Percentiles rank a stretch among this genome's conserved stretches.
phyloP scores from a whole-genome alignment of 2,888 invertebrate species.

The Ectropis crepuscularia region DNA sequence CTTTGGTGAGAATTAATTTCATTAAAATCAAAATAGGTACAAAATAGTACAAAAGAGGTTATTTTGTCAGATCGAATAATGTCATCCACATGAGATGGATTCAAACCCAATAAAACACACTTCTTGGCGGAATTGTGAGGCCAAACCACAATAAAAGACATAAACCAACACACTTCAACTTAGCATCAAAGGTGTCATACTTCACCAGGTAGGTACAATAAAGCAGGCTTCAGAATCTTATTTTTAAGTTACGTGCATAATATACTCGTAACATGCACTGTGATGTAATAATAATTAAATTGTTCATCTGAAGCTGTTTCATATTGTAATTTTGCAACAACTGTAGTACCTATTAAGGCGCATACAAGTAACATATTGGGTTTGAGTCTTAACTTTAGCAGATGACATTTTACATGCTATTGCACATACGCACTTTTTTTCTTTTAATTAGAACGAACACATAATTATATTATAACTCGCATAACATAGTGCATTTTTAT shows the following conservation, averaged over 20 bases:
- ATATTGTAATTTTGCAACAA: too few species aligned
- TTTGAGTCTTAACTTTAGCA: neutral
- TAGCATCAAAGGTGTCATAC: too few species aligned
- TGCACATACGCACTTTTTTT: constrained; percentile 40
- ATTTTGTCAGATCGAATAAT: constrained; percentile 57
- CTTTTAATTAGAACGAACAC: neutral
- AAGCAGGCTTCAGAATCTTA: too few species aligned
- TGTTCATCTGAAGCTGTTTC: too few species aligned
- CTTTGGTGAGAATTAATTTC: constrained; percentile 78
- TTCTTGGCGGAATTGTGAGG: neutral
- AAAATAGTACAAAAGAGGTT: constrained; percentile 40
- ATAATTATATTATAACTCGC: constrained; percentile 48
- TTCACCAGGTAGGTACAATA: too few species aligned
- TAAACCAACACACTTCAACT: too few species aligned
- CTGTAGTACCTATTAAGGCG: too few species aligned
- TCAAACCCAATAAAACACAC: neutral
- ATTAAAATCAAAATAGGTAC: constrained; percentile 55
- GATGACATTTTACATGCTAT: constrained; percentile 29
- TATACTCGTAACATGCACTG: too few species aligned
- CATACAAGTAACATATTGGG: neutral
- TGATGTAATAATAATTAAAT: too few species aligned
- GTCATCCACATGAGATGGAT: constrained; percentile 14
- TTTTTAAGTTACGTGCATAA: too few species aligned
- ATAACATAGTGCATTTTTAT: constrained; percentile 50
- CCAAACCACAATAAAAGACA: neutral